These are phyloP conservation scores for Eilema caniola DNA, from an alignment of 2,888 invertebrate species.

Conservation along the genomic window DNA sequence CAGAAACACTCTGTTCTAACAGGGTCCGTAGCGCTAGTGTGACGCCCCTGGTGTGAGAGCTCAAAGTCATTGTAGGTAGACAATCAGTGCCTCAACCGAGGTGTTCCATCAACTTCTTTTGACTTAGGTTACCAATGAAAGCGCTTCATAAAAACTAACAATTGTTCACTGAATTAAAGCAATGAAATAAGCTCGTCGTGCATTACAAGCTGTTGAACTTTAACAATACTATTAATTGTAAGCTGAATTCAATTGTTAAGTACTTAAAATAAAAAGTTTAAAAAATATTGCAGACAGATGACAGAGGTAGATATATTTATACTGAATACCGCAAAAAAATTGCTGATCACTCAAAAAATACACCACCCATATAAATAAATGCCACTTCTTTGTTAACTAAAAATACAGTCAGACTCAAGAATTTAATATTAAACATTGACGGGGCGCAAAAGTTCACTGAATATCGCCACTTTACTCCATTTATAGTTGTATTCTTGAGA, in stretches of 20 bases:
- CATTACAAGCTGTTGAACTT: background rate
- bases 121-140: background rate
- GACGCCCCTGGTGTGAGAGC: too few relatives aligned
- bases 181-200: background rate
- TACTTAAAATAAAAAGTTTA: too few relatives aligned
- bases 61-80: too few relatives aligned
- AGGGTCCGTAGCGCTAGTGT: too few relatives aligned
- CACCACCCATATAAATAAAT: too few relatives aligned
- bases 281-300: too few relatives aligned
- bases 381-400: background rate
- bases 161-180: too few relatives aligned
- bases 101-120: background rate
- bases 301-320: too few relatives aligned
- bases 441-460: background rate
- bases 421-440: background rate
- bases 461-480: background rate
- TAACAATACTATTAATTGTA: background rate
- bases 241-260: background rate
- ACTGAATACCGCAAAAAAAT: too few relatives aligned
- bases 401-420: background rate
- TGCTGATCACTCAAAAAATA: too few relatives aligned
- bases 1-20: too few relatives aligned
- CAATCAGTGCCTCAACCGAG: background rate
- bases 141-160: background rate
- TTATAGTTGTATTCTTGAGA: constrained; percentile 1